These are phyloP conservation scores for Schizotus pectinicornis DNA, from an alignment of 2,888 invertebrate species.

Conservation along the genomic window DNA sequence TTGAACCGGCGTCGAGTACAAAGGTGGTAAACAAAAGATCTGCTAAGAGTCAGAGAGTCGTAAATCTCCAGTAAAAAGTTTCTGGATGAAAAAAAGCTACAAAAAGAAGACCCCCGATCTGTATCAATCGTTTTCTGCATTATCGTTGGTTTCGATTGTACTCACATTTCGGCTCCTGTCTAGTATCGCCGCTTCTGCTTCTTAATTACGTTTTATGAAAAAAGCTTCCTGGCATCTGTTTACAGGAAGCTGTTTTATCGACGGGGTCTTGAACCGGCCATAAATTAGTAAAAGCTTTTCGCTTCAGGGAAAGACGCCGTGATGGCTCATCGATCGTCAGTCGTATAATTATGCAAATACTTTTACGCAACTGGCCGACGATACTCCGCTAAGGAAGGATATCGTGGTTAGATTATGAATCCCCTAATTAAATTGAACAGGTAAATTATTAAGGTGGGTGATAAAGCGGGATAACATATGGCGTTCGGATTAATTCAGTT, in stretches of 20 bases:
- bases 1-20: no score
- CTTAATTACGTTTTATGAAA: constrained; percentile 7
- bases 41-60: no score
- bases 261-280: constrained; percentile 2
- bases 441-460: constrained; percentile 34
- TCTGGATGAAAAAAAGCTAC: no score
- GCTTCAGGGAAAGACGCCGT: constrained; percentile 5
- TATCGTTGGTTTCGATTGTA: no score
- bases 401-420: constrained; percentile 23
- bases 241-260: constrained; percentile 20
- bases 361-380: constrained; percentile 21
- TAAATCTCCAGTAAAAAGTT: no score
- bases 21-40: no score
- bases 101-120: no score
- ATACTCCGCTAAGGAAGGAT: constrained; percentile 22
- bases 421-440: constrained; percentile 38
- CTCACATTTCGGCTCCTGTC: no score
- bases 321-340: constrained; percentile 20
- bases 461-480: constrained; percentile 36
- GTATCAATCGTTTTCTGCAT: no score
- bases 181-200: no score
- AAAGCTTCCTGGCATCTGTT: constrained; percentile 21
- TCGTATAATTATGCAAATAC: constrained; percentile 31
- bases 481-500: constrained; percentile 30
- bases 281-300: constrained; percentile 15